Percentiles rank a stretch among this genome's conserved stretches.
phyloP scores from a whole-genome alignment of 1,140 invertebrate species.

The Phocides pigmalion region DNA sequence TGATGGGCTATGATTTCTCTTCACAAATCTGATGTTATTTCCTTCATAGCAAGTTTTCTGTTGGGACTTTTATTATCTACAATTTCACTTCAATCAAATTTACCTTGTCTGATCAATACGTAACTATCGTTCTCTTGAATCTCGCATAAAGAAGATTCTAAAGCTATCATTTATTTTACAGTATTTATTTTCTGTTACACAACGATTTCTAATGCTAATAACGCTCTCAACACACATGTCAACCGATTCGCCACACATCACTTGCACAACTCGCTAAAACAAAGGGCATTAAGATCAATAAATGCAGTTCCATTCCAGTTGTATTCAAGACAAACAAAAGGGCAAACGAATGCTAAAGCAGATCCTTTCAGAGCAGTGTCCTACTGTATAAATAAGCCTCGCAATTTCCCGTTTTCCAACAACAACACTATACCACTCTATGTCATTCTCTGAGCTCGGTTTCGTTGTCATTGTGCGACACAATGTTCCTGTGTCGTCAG shows the following conservation, averaged over 20 bases:
- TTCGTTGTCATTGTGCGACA: constrained; percentile 35
- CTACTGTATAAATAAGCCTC: constrained; percentile 36
- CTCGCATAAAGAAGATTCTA: not conserved
- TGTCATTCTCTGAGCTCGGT: constrained; percentile 34
- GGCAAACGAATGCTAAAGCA: constrained; percentile 34
- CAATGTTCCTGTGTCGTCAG: constrained; percentile 36
- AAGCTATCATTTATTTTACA: not conserved
- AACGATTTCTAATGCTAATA: constrained; percentile 29
- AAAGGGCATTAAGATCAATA: constrained; percentile 35
- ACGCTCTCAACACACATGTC: constrained; percentile 2
- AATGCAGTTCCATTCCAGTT: constrained; percentile 34
- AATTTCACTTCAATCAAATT: not conserved
- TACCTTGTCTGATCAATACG: not conserved
- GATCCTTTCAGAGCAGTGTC: constrained; percentile 31
- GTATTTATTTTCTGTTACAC: constrained; percentile 1
- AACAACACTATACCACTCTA: constrained; percentile 32
- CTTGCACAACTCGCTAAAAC: constrained; percentile 26
- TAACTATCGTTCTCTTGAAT: not conserved
- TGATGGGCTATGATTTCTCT: constrained; percentile 40
- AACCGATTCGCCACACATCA: constrained; percentile 33
- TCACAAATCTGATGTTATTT: constrained; percentile 41
- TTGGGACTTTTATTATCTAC: not conserved
- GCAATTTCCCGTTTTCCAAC: constrained; percentile 41
- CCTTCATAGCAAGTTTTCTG: constrained; percentile 22
- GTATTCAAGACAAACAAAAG: constrained; percentile 29